Conservation (phyloP, 2,888 invertebrate species). For the Celastrina argiolus region DNA sequence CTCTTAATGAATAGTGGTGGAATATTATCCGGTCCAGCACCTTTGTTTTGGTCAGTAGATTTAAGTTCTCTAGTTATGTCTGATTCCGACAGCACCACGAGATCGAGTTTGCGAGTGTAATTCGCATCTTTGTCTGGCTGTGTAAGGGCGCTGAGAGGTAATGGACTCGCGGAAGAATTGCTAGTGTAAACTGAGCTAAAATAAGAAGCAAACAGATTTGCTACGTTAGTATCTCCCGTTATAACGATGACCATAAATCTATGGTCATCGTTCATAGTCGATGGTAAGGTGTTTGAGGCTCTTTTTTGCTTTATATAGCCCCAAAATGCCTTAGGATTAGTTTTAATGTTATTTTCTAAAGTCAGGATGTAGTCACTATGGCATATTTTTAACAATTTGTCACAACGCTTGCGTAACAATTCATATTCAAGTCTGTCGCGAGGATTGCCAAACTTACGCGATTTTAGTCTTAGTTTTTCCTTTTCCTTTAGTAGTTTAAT, state of each 20-base stretch:
- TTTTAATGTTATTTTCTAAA: background rate
- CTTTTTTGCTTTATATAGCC: background rate
- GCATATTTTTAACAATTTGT: background rate
- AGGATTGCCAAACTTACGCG: background rate
- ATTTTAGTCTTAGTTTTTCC: background rate
- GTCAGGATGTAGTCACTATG: background rate
- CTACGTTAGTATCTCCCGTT: background rate
- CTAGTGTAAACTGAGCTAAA: background rate
- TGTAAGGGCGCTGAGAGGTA: too few relatives aligned
- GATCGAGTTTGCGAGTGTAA: too few relatives aligned
- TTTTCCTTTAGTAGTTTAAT: background rate
- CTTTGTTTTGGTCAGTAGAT: background rate
- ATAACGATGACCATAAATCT: too few relatives aligned
- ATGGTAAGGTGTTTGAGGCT: background rate
- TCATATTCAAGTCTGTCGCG: background rate
- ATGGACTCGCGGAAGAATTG: background rate
- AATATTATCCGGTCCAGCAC: background rate
- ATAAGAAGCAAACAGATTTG: background rate
- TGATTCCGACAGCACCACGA: too few relatives aligned
- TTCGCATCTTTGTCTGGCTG: too few relatives aligned
- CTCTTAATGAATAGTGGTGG: background rate
- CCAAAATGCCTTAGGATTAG: background rate
- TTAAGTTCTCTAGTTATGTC: too few relatives aligned
- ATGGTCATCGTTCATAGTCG: background rate
- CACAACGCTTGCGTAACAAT: background rate